Conservation (phyloP, 1,140 invertebrate species). For the Cherax quadricarinatus region DNA sequence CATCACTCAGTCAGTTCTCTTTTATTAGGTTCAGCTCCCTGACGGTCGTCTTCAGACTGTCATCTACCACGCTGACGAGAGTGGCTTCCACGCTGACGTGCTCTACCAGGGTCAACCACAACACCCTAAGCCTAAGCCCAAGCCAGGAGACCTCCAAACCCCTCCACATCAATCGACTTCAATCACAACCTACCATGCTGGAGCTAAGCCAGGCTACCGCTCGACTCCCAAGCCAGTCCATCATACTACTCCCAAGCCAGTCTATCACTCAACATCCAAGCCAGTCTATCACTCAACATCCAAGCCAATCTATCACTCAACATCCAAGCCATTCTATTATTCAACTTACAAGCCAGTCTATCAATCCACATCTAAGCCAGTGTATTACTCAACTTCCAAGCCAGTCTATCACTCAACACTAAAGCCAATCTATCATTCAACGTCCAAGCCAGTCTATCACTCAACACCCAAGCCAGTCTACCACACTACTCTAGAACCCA, state of each 20-base stretch:
- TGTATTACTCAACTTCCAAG: slow-evolving; percentile 20
- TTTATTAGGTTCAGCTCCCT: slow-evolving; percentile 35
- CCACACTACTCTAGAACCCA: too few species aligned
- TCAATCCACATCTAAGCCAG: slow-evolving; percentile 11
- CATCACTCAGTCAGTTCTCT: background rate
- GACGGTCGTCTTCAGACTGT: slow-evolving; percentile 51
- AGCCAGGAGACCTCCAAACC: background rate
- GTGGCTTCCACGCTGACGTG: slow-evolving; percentile 34
- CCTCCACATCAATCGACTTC: too few species aligned
- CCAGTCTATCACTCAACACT: slow-evolving; percentile 19
- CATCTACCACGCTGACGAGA: slow-evolving; percentile 36
- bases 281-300: background rate
- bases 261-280: background rate
- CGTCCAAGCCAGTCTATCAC: too few species aligned
- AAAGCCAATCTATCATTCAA: background rate
- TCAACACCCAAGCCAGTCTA: too few species aligned
- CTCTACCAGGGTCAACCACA: slow-evolving; percentile 25
- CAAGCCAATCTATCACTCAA: background rate
- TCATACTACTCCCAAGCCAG: too few species aligned
- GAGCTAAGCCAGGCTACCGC: background rate
- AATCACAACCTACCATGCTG: background rate
- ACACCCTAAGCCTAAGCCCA: background rate
- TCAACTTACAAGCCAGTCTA: background rate
- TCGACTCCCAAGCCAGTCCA: background rate
- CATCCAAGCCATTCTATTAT: background rate